A percentile compares a stretch with the other conserved stretches of the same genome.
These are phyloP conservation scores for Hippasteria phrygiana DNA, from an alignment of 53 echinoderm and acorn worm genomes.

Conservation along the genomic window DNA sequence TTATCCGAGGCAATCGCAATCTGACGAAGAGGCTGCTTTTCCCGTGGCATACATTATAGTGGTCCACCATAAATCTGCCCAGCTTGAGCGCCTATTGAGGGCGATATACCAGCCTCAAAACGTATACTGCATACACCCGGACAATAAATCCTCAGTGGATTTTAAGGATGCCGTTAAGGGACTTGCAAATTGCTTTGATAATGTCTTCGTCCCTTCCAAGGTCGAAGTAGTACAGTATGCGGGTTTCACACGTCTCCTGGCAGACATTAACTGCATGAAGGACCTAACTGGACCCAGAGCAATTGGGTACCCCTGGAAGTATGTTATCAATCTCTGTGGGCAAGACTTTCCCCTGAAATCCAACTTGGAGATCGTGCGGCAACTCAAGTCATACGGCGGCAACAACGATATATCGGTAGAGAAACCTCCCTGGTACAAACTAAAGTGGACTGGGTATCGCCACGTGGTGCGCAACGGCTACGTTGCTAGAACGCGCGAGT, in stretches of 20 bases:
- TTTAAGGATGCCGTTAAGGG: conserved; percentile 70
- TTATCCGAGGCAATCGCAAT: conserved; percentile 60
- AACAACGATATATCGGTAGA: conserved; percentile 63
- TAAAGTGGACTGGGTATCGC: not conserved
- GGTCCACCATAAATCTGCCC: conserved; percentile 72
- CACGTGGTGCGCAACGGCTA: conserved; percentile 1
- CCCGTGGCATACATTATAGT: conserved; percentile 80
- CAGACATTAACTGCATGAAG: conserved; percentile 86
- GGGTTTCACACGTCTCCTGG: conserved; percentile 57
- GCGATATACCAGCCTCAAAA: conserved; percentile 82
- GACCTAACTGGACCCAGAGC: conserved; percentile 55
- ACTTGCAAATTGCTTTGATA: conserved; percentile 76
- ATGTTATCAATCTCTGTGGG: conserved; percentile 75
- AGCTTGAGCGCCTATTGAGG: conserved; percentile 69
- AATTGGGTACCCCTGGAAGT: conserved; percentile 70
- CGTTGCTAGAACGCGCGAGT: not conserved
- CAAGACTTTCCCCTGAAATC: conserved; percentile 84
- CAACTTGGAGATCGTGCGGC: conserved; percentile 73
- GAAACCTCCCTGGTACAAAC: conserved; percentile 9
- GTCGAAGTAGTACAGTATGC: conserved; percentile 66
- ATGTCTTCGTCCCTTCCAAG: conserved; percentile 81
- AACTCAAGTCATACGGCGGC: conserved; percentile 67
- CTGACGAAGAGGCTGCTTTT: conserved; percentile 68
- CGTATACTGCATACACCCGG: conserved; percentile 79
- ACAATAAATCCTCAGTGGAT: conserved; percentile 49